Conservation (phyloP, 2,888 invertebrate species). For the Drosophila tanythrix region DNA sequence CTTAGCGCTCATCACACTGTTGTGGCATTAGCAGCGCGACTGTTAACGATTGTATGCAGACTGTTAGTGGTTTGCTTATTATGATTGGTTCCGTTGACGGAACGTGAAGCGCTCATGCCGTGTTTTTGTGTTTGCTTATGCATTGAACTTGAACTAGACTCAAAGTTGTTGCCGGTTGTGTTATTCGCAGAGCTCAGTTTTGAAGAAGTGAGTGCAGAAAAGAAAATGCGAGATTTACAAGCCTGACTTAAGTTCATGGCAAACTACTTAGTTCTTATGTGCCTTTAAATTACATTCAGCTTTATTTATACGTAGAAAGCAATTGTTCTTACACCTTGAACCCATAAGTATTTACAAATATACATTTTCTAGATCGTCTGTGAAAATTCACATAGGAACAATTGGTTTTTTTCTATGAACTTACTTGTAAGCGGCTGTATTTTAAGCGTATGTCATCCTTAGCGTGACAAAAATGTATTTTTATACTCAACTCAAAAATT, state of each 20-base stretch:
- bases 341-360: neutral
- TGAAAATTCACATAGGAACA: too few species aligned
- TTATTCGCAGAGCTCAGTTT: constrained; percentile 14
- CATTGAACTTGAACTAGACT: constrained; percentile 73
- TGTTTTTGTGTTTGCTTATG: constrained; percentile 33
- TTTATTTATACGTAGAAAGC: neutral
- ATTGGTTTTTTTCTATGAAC: too few species aligned
- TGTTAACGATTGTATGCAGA: constrained; percentile 10
- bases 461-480: too few species aligned
- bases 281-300: neutral
- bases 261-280: neutral
- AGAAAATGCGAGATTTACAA: neutral
- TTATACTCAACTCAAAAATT: too few species aligned
- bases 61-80: constrained; percentile 27
- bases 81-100: constrained; percentile 23
- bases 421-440: too few species aligned
- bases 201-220: neutral
- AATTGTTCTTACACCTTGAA: neutral
- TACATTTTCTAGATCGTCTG: neutral
- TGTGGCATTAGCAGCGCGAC: constrained; percentile 6
- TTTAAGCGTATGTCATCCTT: too few species aligned
- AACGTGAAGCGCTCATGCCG: neutral
- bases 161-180: constrained; percentile 36
- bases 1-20: neutral
- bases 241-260: neutral